Base-by-base conservation (phyloP, 2,797 vertebrate species). In the Sandelia bainsii region DNA sequence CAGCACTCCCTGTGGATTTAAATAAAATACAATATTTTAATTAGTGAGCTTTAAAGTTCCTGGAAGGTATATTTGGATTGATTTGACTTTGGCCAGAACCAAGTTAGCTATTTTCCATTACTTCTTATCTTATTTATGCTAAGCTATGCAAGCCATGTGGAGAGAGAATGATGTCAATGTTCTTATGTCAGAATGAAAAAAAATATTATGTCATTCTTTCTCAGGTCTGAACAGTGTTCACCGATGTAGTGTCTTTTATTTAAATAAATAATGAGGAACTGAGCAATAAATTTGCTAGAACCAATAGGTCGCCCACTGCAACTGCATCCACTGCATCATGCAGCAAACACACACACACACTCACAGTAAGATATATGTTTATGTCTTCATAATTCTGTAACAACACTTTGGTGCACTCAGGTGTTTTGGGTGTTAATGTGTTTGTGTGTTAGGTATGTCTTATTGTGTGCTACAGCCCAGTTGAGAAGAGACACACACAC, bases 311-410 rank as follows among this genome's bases (percentile, higher is more conserved):
- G 39, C 34, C 49, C 23, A 34, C 57, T 79, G 53, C 68, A 82
- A 71, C 49, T 73, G 79, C 81, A 67, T 22, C 68, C 52, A 14
- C 66, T 71, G 61, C 64, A 62, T 58, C 61, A 16, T 19, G n/a
- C 52, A 45, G 32, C 49, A 57, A 51, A 14, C 51, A 59, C 62
- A 54, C 69, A 49, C 25, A 37, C 61, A 23, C n/a, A 42, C 53
- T n/a, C 51, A 20, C n/a, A 53, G 25, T 29, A 32, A 72, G 11
- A 72, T 16, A 39, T 61, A 62, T 44, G 53, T 0, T 54, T 56
- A 80, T 75, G 61, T 75, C 78, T 87, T 78, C 44, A 75, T 73
- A 61, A 62, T 69, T 65, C 29, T 25, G 29, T 68, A 34, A 70
- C 44, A 69, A 75, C 63, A 70, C 60, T 27, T 6, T 44, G 44